Percentiles rank a stretch among this genome's conserved stretches.
Conservation (phyloP, 2,113 vertebrate genomes). For the Dicaeum eximium region DNA sequence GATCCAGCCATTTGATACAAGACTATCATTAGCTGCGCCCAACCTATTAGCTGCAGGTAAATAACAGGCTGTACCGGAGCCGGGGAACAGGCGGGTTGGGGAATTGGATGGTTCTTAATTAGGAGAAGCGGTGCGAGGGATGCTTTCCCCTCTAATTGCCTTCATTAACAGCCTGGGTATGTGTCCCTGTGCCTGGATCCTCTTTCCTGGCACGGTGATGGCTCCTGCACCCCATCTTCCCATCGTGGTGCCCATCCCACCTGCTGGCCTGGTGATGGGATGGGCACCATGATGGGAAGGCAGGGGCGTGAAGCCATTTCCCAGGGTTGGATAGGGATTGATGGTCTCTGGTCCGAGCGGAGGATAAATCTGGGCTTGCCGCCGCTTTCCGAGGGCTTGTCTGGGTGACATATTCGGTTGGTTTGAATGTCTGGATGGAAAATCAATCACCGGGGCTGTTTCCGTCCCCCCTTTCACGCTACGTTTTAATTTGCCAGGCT, state of each 20-base stretch:
- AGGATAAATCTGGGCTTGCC: constrained; percentile 30
- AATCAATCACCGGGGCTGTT: constrained; percentile 61
- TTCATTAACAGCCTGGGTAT: constrained; percentile 34
- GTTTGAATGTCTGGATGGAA: constrained; percentile 57
- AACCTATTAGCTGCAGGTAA: constrained; percentile 79
- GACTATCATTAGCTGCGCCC: constrained; percentile 65
- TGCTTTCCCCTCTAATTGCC: constrained; percentile 53
- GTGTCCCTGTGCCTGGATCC: not conserved
- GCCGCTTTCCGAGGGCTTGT: constrained; percentile 42
- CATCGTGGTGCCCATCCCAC: not conserved
- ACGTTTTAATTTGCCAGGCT: constrained; percentile 68
- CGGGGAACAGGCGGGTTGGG: constrained; percentile 56
- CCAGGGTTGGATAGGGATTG: constrained; percentile 37
- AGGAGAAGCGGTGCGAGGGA: constrained; percentile 50
- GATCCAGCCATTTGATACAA: constrained; percentile 70
- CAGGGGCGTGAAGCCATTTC: not conserved
- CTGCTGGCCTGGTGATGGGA: not conserved
- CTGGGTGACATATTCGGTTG: constrained; percentile 65
- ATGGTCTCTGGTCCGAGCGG: not conserved
- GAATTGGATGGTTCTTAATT: constrained; percentile 73
- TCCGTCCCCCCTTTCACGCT: not conserved
- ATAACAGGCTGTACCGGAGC: constrained; percentile 73
- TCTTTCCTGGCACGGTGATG: rapidly evolving
- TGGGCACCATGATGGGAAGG: not conserved
- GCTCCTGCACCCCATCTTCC: rapidly evolving